Evolutionary conservation across 53 echinoderm and acorn worm species (phyloP), one percentile per base, ranked within the genome.

Genomic region (Paracentrotus lividus): DNA sequence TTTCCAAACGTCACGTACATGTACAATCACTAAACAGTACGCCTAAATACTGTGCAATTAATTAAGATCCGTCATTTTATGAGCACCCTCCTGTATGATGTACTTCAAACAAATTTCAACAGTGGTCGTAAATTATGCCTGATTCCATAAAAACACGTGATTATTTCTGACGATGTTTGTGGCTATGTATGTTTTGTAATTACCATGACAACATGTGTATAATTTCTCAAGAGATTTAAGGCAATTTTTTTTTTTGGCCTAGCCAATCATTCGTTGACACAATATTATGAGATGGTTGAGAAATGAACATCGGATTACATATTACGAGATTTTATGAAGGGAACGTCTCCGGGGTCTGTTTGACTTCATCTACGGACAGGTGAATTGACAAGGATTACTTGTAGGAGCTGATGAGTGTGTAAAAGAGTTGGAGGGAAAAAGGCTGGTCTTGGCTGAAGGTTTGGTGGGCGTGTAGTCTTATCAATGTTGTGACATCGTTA

Each of bases 401-500:
- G n/a, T n/a, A n/a, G n/a, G n/a, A n/a, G n/a, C n/a, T n/a, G n/a
- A n/a, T n/a, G n/a, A n/a, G n/a, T n/a, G n/a, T n/a, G n/a, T n/a
- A n/a, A n/a, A n/a, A n/a, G n/a, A n/a, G n/a, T n/a, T n/a, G n/a
- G n/a, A n/a, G n/a, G n/a, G n/a, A n/a, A n/a, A n/a, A n/a, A n/a
- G n/a, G n/a, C n/a, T n/a, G n/a, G n/a, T n/a, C n/a, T n/a, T n/a
- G n/a, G n/a, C n/a, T n/a, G n/a, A n/a, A n/a, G n/a, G n/a, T n/a
- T n/a, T n/a, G n/a, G n/a, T n/a, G n/a, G n/a, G 40, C 32, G 38
- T 12, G 18, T 36, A 72, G 5, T 86, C 55, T 86, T 86, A 56
- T 86, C 86, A 86, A 86, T 86, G 40, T 38, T 10, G 89, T 89
- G 24, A 23, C 42, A 65, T 89, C 44, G 64, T 24, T 26, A 61